Evolutionary conservation across 2,888 invertebrate genomes (phyloP), one percentile per base, ranked within the genome.

Genomic region (Schizaphis graminum): DNA sequence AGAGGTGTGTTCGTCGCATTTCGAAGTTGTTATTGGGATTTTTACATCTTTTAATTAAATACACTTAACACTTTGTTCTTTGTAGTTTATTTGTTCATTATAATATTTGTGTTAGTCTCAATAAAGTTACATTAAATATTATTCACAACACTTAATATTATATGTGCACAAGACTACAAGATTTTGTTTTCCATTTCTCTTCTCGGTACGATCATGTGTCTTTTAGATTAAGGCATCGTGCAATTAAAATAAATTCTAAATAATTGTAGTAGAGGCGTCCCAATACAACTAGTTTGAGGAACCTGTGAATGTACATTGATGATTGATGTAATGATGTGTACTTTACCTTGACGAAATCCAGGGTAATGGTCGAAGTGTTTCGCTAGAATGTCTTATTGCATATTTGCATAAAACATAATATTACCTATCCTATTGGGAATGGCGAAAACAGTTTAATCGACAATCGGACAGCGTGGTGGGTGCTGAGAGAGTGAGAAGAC

Each of bases 1-100:
- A n/a, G 44, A 86, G 47, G 53, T 41, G 91, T 53, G 53, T 77
- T 77, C 3, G 35, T 90, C 7, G n/a, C n/a, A 67, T n/a, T 91
- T 41, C 53, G 35, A 77, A 53, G 47, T 47, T 77, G 53, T 77
- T 91, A 91, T 91, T 91, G 53, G 49, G 35, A 84, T 41, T 77
- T 84, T 90, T 90, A 90, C 47, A 11, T 90, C 16, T 56, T 53
- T 85, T 8, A 44, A 84, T 85, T 91, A 49, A 67, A 35, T 67
- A 67, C n/a, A 10, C 53, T 49, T 53, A 67, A 67, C 49, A 35
- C 53, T 49, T 88, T n/a, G n/a, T n/a, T n/a, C 21, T 77, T 35
- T 35, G 35, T 35, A 35, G 35, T 26, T 57, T 57, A 35, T 35
- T 77, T 21, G 21, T 77, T 35, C 21, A 77, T 35, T 77, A 35